phyloP scores from a whole-genome alignment of 2,113 vertebrate species.

The Ursus arctos region DNA sequence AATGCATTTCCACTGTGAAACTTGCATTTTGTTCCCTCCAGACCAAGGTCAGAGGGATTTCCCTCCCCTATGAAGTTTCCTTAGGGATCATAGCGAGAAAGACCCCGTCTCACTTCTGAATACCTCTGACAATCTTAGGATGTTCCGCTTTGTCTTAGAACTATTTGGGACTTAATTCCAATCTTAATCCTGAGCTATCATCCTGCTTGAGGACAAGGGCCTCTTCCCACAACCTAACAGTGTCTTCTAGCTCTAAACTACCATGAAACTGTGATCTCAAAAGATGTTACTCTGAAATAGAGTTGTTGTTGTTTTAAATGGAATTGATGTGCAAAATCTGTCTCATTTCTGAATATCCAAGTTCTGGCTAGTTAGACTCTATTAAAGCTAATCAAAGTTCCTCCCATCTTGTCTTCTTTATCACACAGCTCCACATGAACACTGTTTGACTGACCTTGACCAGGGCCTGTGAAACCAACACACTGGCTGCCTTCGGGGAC shows the following conservation, averaged over 20 bases:
- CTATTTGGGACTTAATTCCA: neutral
- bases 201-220: neutral
- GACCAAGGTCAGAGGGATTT: neutral
- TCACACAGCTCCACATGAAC: neutral
- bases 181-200: neutral
- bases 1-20: constrained; percentile 2
- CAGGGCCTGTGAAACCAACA: neutral
- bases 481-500: neutral
- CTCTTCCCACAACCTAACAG: neutral
- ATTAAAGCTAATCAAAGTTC: neutral
- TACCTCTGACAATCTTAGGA: neutral
- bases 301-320: neutral
- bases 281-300: neutral
- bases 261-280: neutral
- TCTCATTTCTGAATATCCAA: neutral
- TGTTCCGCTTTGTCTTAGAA: neutral
- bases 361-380: neutral
- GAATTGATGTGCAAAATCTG: neutral
- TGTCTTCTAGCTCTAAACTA: neutral
- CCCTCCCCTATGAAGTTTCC: neutral
- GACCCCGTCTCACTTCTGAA: neutral
- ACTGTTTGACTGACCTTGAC: neutral
- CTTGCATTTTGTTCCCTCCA: neutral
- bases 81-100: neutral
- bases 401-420: neutral